These are phyloP conservation scores for Lordiphosa andalusiaca DNA, from an alignment of 2,888 invertebrate species.

Conservation along the genomic window DNA sequence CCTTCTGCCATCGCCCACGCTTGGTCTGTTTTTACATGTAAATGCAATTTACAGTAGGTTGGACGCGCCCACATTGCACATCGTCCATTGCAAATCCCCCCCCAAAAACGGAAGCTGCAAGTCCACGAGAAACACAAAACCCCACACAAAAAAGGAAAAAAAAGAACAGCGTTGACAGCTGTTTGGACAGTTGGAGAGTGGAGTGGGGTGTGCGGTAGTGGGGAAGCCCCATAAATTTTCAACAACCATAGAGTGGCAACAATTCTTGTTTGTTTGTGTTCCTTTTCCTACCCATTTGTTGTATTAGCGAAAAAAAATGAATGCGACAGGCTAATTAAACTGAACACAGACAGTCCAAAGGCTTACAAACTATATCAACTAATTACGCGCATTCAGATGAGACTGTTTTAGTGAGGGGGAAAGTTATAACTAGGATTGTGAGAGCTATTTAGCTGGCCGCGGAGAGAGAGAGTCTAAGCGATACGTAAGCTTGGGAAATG, in stretches of 20 bases:
- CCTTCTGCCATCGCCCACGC: constrained; percentile 10
- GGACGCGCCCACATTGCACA: constrained; percentile 15
- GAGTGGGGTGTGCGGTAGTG: constrained; percentile 2
- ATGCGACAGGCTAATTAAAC: constrained; percentile 47
- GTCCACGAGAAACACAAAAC: constrained; percentile 4
- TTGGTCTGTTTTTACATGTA: constrained; percentile 56
- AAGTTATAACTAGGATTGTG: too few species aligned
- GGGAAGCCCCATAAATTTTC: constrained; percentile 20
- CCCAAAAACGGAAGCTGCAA: constrained; percentile 8
- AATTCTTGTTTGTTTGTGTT: constrained; percentile 46
- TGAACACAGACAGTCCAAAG: neutral
- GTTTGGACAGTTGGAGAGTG: constrained; percentile 29
- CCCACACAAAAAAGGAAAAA: constrained; percentile 7
- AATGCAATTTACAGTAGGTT: constrained; percentile 66
- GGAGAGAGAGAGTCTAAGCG: too few species aligned
- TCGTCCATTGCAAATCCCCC: constrained; percentile 36
- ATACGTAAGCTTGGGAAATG: too few species aligned
- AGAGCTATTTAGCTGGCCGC: too few species aligned
- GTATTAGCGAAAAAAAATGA: constrained; percentile 38
- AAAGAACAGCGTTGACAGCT: constrained; percentile 29
- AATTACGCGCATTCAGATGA: too few species aligned
- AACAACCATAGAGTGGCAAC: constrained; percentile 44
- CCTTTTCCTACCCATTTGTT: constrained; percentile 41
- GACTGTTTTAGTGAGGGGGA: too few species aligned
- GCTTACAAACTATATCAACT: neutral